Conservation (phyloP, 1,140 invertebrate genomes). For the Tribolium madens region DNA sequence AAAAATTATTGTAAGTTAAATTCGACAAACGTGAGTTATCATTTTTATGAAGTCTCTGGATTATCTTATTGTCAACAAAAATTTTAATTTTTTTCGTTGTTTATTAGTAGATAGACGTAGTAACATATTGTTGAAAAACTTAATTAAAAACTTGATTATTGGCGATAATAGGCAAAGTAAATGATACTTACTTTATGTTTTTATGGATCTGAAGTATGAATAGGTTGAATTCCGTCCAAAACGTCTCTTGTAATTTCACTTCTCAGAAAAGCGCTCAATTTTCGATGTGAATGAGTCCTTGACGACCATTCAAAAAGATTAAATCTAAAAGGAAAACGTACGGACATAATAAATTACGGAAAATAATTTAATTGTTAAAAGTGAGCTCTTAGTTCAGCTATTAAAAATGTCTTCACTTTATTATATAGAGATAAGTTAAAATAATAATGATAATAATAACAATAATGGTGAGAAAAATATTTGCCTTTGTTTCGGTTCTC, state of each 20-base stretch:
- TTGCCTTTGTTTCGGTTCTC: background rate
- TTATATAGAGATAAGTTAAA: slow-evolving; percentile 24
- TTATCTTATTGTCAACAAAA: background rate
- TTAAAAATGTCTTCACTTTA: slow-evolving; percentile 30
- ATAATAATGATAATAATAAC: background rate
- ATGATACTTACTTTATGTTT: slow-evolving; percentile 13
- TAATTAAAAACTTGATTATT: background rate
- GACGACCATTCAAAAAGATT: slow-evolving; percentile 37
- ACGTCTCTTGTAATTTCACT: slow-evolving; percentile 42
- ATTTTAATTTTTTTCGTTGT: background rate
- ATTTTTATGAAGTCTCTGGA: background rate
- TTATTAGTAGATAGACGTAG: slow-evolving; percentile 4
- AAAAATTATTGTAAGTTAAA: background rate
- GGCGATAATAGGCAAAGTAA: background rate
- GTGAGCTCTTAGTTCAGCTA: background rate
- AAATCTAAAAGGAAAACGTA: slow-evolving; percentile 11
- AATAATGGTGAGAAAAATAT: slow-evolving; percentile 30
- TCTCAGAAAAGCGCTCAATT: slow-evolving; percentile 13
- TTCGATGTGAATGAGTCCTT: slow-evolving; percentile 28
- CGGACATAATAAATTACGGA: background rate
- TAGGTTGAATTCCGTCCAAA: slow-evolving; percentile 50
- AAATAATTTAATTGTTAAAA: slow-evolving; percentile 28
- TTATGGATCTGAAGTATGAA: slow-evolving; percentile 30
- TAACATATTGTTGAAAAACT: background rate
- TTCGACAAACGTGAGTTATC: too few species aligned